These are phyloP conservation scores for Sphenopsis melanotis DNA, from an alignment of 2,797 vertebrate species.

Conservation along the genomic window DNA sequence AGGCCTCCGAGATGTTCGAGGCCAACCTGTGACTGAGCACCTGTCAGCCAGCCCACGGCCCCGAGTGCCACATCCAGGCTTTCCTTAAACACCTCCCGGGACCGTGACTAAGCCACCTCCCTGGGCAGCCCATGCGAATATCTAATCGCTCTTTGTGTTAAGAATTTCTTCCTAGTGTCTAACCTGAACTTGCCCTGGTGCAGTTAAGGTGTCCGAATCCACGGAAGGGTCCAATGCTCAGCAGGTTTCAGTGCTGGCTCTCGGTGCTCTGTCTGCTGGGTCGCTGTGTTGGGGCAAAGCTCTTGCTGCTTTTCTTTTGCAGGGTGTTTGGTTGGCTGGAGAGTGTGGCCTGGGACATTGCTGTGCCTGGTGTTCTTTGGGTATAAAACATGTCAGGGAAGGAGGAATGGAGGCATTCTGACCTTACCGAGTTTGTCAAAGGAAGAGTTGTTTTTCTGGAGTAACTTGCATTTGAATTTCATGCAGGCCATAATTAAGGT, in stretches of 20 bases:
- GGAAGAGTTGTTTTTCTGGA: not conserved
- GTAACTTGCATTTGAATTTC: not conserved
- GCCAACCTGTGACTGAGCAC: not conserved
- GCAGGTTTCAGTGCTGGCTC: not conserved
- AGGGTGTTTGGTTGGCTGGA: rapidly evolving
- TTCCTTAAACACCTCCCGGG: no score
- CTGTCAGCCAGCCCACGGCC: not conserved
- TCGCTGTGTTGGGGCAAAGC: rapidly evolving
- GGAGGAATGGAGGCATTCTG: not conserved
- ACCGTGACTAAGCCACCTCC: not conserved
- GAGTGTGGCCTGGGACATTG: rapidly evolving
- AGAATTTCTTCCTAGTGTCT: not conserved
- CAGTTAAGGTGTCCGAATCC: rapidly evolving
- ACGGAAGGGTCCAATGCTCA: rapidly evolving
- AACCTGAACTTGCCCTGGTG: rapidly evolving
- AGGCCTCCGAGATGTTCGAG: not conserved
- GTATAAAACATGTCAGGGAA: rapidly evolving
- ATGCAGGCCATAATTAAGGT: not conserved
- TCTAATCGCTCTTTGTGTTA: no score
- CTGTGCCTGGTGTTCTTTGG: not conserved
- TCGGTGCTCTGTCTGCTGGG: not conserved
- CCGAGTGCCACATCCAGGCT: not conserved
- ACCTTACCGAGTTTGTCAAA: not conserved
- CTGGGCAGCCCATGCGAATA: not conserved
- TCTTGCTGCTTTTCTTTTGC: rapidly evolving